These are phyloP conservation scores for Drosophila sturtevanti DNA, from an alignment of 1,140 invertebrate genomes.

Conservation along the genomic window DNA sequence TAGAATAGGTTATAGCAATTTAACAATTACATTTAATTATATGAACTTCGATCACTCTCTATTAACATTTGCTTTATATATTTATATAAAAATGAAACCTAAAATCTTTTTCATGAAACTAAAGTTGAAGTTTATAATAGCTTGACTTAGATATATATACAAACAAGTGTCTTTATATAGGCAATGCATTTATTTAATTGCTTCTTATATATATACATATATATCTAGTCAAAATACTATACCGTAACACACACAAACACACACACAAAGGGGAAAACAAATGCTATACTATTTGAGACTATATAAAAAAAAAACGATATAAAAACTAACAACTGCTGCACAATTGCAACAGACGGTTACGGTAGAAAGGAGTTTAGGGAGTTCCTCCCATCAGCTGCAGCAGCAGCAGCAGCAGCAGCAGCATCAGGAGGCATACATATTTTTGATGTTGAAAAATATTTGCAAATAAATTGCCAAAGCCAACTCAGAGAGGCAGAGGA, in stretches of 20 bases:
- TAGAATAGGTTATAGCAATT: too few relatives aligned
- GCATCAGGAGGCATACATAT: slow-evolving; percentile 47
- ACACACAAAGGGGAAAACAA: slow-evolving; percentile 2
- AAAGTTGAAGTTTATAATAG: not conserved
- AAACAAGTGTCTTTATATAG: not conserved
- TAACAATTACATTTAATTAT: too few relatives aligned
- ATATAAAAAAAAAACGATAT: slow-evolving; percentile 37
- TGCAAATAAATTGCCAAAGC: slow-evolving; percentile 68
- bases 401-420: not conserved
- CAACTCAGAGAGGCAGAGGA: slow-evolving; percentile 34
- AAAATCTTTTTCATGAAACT: too few relatives aligned
- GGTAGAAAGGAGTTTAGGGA: not conserved
- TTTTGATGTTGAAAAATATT: slow-evolving; percentile 76
- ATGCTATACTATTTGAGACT: slow-evolving; percentile 8
- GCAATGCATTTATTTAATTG: slow-evolving; percentile 8
- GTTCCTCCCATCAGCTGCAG: not conserved
- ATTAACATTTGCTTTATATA: too few relatives aligned
- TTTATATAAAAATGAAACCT: too few relatives aligned
- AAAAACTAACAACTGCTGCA: slow-evolving; percentile 50
- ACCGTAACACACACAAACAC: not conserved
- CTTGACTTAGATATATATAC: not conserved
- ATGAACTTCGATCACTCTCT: too few relatives aligned
- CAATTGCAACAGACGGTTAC: slow-evolving; percentile 34
- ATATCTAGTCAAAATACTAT: not conserved
- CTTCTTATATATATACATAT: not conserved